These are phyloP conservation scores for Epinephelus moara DNA, from an alignment of 2,113 vertebrate genomes.

Conservation along the genomic window DNA sequence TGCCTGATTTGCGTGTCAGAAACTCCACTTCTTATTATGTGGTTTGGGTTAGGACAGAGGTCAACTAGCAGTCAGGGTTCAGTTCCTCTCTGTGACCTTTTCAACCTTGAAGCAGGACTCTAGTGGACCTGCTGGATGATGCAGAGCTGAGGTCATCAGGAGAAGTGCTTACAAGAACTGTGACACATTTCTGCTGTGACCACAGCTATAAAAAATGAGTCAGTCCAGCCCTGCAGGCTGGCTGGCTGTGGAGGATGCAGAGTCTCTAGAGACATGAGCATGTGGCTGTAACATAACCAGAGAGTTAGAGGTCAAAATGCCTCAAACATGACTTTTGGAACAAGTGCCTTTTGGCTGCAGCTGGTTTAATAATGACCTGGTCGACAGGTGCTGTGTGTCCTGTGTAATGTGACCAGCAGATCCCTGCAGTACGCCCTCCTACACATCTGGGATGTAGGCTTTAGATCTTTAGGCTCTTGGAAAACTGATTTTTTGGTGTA, in stretches of 20 bases:
- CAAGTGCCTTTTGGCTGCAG: slow-evolving; percentile 60
- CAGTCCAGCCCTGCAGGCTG: slow-evolving; percentile 46
- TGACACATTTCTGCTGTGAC: slow-evolving; percentile 66
- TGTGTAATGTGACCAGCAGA: slow-evolving; percentile 5
- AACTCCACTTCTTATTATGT: not conserved
- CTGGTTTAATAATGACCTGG: slow-evolving; percentile 50
- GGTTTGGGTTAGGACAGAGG: slow-evolving; percentile 18
- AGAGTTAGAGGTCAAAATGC: slow-evolving; percentile 58
- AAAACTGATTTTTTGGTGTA: not conserved
- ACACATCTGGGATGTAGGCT: not conserved
- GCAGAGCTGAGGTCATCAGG: slow-evolving; percentile 22
- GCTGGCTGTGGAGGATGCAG: slow-evolving; percentile 38
- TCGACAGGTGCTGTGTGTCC: slow-evolving; percentile 1
- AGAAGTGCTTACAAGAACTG: slow-evolving; percentile 50
- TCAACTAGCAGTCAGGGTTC: slow-evolving; percentile 58
- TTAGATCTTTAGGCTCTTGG: slow-evolving; percentile 3
- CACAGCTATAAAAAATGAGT: slow-evolving; percentile 60
- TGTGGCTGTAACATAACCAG: slow-evolving; percentile 58
- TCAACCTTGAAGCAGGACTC: slow-evolving; percentile 29
- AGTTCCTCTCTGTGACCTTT: slow-evolving; percentile 58
- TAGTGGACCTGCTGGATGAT: slow-evolving; percentile 29
- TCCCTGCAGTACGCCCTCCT: not conserved
- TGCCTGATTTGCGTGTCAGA: not conserved
- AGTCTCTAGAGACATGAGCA: slow-evolving; percentile 53
- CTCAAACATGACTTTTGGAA: slow-evolving; percentile 62